A percentile compares a stretch with the other conserved stretches of the same genome.
Conservation (phyloP, 1,140 invertebrate genomes). For the Pseudachorutes palmiensis region DNA sequence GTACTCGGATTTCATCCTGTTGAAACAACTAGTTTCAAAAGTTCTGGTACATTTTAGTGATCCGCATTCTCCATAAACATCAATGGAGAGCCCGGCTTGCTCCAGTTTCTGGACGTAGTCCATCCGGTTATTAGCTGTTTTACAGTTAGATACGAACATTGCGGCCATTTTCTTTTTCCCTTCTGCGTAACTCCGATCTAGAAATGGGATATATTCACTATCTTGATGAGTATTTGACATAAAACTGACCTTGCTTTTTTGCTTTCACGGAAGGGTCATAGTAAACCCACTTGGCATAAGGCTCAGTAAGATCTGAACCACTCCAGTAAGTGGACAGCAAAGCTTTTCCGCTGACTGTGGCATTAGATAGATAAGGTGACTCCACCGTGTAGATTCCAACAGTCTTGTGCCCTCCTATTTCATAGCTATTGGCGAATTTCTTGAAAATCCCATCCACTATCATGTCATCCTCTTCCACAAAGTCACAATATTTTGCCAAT, state of each 20-base stretch:
- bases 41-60: constrained; percentile 50
- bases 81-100: constrained; percentile 49
- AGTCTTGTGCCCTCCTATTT: background rate
- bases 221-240: background rate
- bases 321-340: constrained; percentile 34
- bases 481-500: background rate
- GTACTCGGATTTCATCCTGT: constrained; percentile 82
- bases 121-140: constrained; percentile 47
- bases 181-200: constrained; percentile 54
- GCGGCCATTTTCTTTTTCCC: constrained; percentile 49
- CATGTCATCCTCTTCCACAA: background rate
- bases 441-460: background rate
- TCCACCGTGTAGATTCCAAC: background rate
- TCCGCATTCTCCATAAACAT: constrained; percentile 60
- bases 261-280: constrained; percentile 64
- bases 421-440: background rate
- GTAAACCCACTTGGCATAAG: constrained; percentile 88
- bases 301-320: constrained; percentile 88
- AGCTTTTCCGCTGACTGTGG: background rate
- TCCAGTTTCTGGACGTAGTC: constrained; percentile 50
- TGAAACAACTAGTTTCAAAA: constrained; percentile 78
- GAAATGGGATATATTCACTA: background rate
- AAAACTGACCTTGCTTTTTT: too few species aligned
- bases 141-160: constrained; percentile 59
- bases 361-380: background rate